Conservation (phyloP, 2,888 invertebrate genomes). For the Volucella zonaria region DNA sequence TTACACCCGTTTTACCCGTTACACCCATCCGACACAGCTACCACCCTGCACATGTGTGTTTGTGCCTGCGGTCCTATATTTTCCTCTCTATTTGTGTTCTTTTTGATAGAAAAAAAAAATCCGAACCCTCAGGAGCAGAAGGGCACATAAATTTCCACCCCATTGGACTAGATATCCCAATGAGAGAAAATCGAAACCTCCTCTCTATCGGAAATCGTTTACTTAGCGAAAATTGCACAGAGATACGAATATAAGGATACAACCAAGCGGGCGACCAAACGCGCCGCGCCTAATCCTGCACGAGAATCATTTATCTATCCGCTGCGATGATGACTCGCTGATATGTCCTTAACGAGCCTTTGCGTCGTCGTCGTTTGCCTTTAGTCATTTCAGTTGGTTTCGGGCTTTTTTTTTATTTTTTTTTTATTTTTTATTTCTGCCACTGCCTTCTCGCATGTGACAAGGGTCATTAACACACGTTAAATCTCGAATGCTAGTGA, state of each 20-base stretch:
- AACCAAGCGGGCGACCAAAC: constrained; percentile 33
- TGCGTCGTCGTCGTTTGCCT: constrained; percentile 60
- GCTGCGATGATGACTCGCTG: constrained; percentile 72
- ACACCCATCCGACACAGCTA: not conserved
- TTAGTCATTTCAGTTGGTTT: constrained; percentile 42
- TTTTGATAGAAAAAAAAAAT: constrained; percentile 9
- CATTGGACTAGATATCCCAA: constrained; percentile 63
- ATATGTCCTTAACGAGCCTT: constrained; percentile 73
- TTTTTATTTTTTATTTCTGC: constrained; percentile 11
- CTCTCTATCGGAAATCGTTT: constrained; percentile 74
- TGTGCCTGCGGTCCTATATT: constrained; percentile 42
- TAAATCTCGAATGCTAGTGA: constrained; percentile 24
- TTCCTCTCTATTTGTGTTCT: constrained; percentile 13
- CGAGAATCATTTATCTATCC: constrained; percentile 73
- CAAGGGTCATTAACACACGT: constrained; percentile 74
- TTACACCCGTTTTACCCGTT: constrained; percentile 40
- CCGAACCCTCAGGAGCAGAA: constrained; percentile 49
- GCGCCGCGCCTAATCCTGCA: constrained; percentile 74
- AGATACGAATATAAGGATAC: constrained; percentile 35
- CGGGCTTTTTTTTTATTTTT: constrained; percentile 2
- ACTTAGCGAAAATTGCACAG: constrained; percentile 67
- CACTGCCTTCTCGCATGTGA: constrained; percentile 67
- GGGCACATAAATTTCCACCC: constrained; percentile 71
- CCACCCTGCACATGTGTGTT: constrained; percentile 23
- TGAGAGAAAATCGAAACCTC: constrained; percentile 58